Evolutionary conservation across 2,797 vertebrate genomes (phyloP), one percentile per base, ranked within the genome.

Genomic region (Argya squamiceps): DNA sequence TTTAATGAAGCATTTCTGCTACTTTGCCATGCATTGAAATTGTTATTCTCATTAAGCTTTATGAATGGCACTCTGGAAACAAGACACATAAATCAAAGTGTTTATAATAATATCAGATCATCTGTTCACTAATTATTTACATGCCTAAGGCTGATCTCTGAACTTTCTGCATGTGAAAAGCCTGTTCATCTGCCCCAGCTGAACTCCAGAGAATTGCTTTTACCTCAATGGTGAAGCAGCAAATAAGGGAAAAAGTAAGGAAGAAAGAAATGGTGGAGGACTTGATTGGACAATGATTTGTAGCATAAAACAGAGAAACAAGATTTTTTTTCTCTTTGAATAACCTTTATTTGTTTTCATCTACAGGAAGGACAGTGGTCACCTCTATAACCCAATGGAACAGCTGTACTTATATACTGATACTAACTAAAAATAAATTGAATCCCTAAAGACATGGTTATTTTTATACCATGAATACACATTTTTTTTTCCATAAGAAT

Each of bases 71-170:
- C 27, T 75, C 14, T 56, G 43, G 20, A 78, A 93, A 91, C 12
- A 88, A 79, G 59, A 70, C 9, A 49, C 62, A 71, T 71, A 70
- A 75, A 73, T 84, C 53, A 79, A 80, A 94, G 55, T 89, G 20
- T 93, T 89, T 85, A 53, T 70, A 68, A 71, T 44, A 56, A 24
- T 53, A 84, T 63, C 52, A 95, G 15, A 69, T 44, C 19, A 63
- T 75, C 55, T 92, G 26, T 44, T 92, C 65, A 68, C 55, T 82
- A 87, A 84, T 89, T 71, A 50, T 89, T 96, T 96, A 63, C 16
- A 52, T 46, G 75, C 70, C 65, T 70, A 89, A 89, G 68, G 55
- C 55, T 94, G 49, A 74, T 76, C 18, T 71, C 58, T 68, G 41
- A 89, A 70, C 64, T 76, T 73, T 43, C 24, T 91, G 27, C 29